Evolutionary conservation across 2,888 invertebrate species (phyloP), one percentile per base, ranked within the genome.

Genomic region (Cordilura impudica): DNA sequence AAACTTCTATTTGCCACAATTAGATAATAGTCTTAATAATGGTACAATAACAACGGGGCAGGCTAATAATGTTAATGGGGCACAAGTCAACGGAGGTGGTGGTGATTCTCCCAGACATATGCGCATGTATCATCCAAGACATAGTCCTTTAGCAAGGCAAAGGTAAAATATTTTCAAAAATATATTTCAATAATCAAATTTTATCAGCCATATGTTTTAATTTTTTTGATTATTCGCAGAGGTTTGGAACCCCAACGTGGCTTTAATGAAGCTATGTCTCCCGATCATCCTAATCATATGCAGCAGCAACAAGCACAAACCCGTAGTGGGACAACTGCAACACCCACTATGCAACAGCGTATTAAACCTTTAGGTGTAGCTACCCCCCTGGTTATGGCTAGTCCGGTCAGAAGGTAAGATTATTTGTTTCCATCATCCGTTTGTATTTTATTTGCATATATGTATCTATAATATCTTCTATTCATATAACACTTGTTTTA

Each of bases 321-420:
- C 90, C 92, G 83, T 90, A 92, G 84, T 88, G 89, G 85, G 82
- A 91, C 82, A 88, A 92, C 85, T 70, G 89, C 90, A 69, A 95
- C 96, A 86, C 96, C 96, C 71, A 96, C 96, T 61, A 95, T 96
- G 94, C 96, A 96, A 90, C 96, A 96, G 90, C 92, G 97, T 86
- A 95, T 97, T 87, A 96, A 96, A 90, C 95, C 96, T 77, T 92
- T 97, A 74, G 97, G 97, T 63, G 96, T 97, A 83, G 96, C 97
- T 75, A 97, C 97, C 81, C 96, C 97, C 43, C 92, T 97, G 70
- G 95, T 96, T 7, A 92, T 96, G 92, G 95, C 93, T 91, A 96
- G 96, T 91, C 96, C 96, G 77, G 95, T 96, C 84, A 92, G 96
- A 91, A 95, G 96, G 96, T 96, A 92, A 90, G 90, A 87, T 16